A percentile compares a stretch with the other conserved stretches of the same genome.
Conservation (phyloP, 1,140 invertebrate genomes). For the Dreissena polymorpha region DNA sequence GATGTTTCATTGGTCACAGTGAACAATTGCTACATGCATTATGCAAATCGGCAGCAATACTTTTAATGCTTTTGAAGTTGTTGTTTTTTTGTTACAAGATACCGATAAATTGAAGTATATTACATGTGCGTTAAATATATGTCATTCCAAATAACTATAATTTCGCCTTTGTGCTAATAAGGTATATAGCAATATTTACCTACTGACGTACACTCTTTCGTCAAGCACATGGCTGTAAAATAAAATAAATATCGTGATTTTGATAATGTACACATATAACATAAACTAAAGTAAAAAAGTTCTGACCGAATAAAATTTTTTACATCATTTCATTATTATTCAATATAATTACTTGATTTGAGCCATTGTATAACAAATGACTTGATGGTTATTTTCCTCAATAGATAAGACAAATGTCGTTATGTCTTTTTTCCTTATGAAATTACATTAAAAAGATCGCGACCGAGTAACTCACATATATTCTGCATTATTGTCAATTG, state of each 20-base stretch:
- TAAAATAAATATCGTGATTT: not conserved
- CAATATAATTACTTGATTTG: not conserved
- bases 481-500: not conserved
- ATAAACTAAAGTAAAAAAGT: not conserved
- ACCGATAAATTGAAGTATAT: not conserved
- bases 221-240: constrained; percentile 25
- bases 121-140: no score
- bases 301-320: not conserved
- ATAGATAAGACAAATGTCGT: not conserved
- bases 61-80: not conserved
- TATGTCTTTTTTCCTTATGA: not conserved
- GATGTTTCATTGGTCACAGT: not conserved
- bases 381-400: not conserved
- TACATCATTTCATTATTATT: not conserved
- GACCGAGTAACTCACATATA: not conserved
- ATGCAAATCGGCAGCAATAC: not conserved
- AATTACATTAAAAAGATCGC: not conserved
- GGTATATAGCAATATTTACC: not conserved
- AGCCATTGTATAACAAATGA: not conserved
- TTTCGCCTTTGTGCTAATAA: not conserved
- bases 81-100: not conserved
- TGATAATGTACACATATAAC: no score
- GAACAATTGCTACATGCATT: not conserved
- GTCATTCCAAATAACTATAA: no score
- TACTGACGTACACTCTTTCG: constrained; percentile 24